Evolutionary conservation across 2,888 invertebrate species (phyloP).

Genomic region (Xylocampa areola): DNA sequence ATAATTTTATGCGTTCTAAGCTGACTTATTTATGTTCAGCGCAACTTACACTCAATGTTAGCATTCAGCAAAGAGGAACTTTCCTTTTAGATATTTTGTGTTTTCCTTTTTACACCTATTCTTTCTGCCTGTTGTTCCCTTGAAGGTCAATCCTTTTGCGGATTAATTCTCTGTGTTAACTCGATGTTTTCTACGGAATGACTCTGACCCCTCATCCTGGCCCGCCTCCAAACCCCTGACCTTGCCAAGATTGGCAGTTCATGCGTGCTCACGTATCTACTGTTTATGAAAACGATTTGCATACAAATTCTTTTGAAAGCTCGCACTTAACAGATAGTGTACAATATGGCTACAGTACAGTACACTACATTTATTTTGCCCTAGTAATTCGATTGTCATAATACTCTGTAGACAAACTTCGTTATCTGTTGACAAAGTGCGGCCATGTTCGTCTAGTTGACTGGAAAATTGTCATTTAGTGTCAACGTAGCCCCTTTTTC

Average conservation of each 20-base stretch:
- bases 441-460: constrained; percentile 60
- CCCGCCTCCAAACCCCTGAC: constrained; percentile 77
- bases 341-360: constrained; percentile 40
- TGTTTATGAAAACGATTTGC: constrained; percentile 81
- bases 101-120: constrained; percentile 35
- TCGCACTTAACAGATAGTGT: constrained; percentile 64
- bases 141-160: constrained; percentile 66
- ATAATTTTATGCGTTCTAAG: too few relatives aligned
- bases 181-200: constrained; percentile 66
- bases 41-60: constrained; percentile 27
- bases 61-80: constrained; percentile 15
- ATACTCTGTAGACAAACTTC: constrained; percentile 30
- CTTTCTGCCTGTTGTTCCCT: constrained; percentile 35
- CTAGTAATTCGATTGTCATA: constrained; percentile 18
- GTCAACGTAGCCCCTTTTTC: constrained; percentile 61
- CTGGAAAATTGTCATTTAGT: constrained; percentile 71
- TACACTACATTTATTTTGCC: constrained; percentile 36
- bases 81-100: constrained; percentile 31
- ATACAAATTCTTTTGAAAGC: constrained; percentile 74
- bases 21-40: constrained; percentile 58
- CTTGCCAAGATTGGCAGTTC: constrained; percentile 75
- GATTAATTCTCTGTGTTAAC: constrained; percentile 59
- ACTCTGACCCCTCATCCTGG: constrained; percentile 72
- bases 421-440: constrained; percentile 53
- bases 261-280: constrained; percentile 73